Evolutionary conservation across 2,113 vertebrate species (phyloP).

Genomic region (Lepidothrix coronata): DNA sequence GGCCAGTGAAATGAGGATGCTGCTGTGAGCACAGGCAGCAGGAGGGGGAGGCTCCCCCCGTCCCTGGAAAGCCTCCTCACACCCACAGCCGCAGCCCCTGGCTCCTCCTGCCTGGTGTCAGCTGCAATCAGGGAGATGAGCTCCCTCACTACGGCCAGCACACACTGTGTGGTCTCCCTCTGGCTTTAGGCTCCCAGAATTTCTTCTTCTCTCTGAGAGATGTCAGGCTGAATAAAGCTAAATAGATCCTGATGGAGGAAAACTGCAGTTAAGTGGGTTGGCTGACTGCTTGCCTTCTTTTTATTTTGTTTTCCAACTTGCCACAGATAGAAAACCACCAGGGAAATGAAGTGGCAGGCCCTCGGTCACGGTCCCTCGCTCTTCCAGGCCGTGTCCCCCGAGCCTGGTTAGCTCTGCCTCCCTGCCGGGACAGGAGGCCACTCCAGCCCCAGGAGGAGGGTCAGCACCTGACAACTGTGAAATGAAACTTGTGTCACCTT

Average conservation of each 20-base stretch:
- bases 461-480: not conserved
- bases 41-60: rapidly evolving
- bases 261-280: slow-evolving; percentile 57
- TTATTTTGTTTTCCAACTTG: slow-evolving; percentile 32
- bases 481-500: not conserved
- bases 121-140: slow-evolving; percentile 39
- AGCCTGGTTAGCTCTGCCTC: not conserved
- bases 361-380: not conserved
- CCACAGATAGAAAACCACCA: slow-evolving; percentile 6
- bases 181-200: slow-evolving; percentile 53
- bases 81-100: slow-evolving; percentile 24
- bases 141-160: not conserved
- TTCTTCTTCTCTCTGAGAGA: slow-evolving; percentile 23
- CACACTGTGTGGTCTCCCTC: slow-evolving; percentile 53
- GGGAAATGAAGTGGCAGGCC: not conserved
- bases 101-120: slow-evolving; percentile 54
- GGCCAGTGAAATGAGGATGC: not conserved
- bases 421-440: not conserved
- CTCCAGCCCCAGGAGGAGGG: not conserved
- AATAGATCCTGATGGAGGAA: slow-evolving; percentile 57
- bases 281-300: slow-evolving; percentile 49
- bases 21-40: not conserved
- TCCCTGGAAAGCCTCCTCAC: slow-evolving; percentile 7
- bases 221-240: slow-evolving; percentile 60
- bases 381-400: not conserved